Conservation (phyloP, 2,797 vertebrate genomes). For the Fistularia tabacaria region DNA sequence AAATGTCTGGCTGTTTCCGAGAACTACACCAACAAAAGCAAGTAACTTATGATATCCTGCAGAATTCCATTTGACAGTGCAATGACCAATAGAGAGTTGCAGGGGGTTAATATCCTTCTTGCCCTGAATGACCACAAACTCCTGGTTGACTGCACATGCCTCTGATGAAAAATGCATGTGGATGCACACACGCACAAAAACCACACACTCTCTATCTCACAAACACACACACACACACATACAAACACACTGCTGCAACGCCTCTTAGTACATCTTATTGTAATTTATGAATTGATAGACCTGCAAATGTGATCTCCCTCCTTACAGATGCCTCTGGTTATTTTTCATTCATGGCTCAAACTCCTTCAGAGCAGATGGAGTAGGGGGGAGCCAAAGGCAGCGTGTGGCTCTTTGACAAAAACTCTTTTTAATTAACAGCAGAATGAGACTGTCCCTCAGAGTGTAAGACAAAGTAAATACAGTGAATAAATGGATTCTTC, state of each 20-base stretch:
- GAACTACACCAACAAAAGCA: too few species aligned
- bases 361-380: constrained; percentile 49
- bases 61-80: constrained; percentile 34
- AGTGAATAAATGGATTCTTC: constrained; percentile 13
- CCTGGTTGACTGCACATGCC: constrained; percentile 45
- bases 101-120: constrained; percentile 24
- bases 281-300: constrained; percentile 42
- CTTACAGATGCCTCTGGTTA: constrained; percentile 19
- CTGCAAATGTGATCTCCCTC: constrained; percentile 33
- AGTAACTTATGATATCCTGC: constrained; percentile 15
- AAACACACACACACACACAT: not conserved
- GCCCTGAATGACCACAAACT: constrained; percentile 41
- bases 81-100: constrained; percentile 33
- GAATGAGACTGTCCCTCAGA: constrained; percentile 16
- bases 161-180: constrained; percentile 14
- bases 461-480: constrained; percentile 21
- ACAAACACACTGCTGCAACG: constrained; percentile 2
- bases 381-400: constrained; percentile 35
- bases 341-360: constrained; percentile 29
- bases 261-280: constrained; percentile 19
- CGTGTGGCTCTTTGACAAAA: constrained; percentile 44
- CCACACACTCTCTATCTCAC: too few species aligned
- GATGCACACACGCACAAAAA: too few species aligned
- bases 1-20: constrained; percentile 17
- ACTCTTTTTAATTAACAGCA: constrained; percentile 40